phyloP scores from a whole-genome alignment of 2,888 invertebrate genomes.

The Drosophila heteroneura region DNA sequence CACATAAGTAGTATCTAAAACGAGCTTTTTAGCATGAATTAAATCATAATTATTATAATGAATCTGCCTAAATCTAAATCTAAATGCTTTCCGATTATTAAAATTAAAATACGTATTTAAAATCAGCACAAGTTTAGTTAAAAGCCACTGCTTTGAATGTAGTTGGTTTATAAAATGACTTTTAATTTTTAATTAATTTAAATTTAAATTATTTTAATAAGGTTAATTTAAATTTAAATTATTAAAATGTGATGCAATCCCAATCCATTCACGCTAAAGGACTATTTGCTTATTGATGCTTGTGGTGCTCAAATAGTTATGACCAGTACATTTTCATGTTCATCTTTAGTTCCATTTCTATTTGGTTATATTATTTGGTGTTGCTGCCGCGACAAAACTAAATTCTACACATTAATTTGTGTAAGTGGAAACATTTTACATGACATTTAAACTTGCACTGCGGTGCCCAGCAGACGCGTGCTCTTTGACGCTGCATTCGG shows the following conservation, averaged over 20 bases:
- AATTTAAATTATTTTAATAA: neutral
- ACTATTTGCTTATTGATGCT: slow-evolving; percentile 36
- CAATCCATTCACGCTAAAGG: neutral
- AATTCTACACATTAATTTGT: slow-evolving; percentile 80
- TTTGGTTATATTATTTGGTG: slow-evolving; percentile 42
- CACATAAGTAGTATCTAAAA: neutral
- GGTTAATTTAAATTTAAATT: neutral
- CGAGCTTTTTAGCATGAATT: neutral
- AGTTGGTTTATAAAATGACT: neutral
- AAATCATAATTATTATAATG: neutral
- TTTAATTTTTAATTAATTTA: neutral
- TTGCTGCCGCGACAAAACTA: slow-evolving; percentile 65
- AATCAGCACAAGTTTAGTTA: neutral
- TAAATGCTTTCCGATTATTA: neutral
- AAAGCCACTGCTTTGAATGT: neutral
- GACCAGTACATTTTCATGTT: neutral
- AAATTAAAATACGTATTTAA: neutral
- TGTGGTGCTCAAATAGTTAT: slow-evolving; percentile 41
- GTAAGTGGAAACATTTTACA: slow-evolving; percentile 81
- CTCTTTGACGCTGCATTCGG: slow-evolving; percentile 55
- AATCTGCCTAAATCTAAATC: neutral
- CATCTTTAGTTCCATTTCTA: slow-evolving; percentile 10
- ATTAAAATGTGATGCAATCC: neutral
- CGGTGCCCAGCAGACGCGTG: slow-evolving; percentile 58
- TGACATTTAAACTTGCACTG: slow-evolving; percentile 79